phyloP scores from a whole-genome alignment of 2,888 invertebrate species.

The Leptothorax acervorum region DNA sequence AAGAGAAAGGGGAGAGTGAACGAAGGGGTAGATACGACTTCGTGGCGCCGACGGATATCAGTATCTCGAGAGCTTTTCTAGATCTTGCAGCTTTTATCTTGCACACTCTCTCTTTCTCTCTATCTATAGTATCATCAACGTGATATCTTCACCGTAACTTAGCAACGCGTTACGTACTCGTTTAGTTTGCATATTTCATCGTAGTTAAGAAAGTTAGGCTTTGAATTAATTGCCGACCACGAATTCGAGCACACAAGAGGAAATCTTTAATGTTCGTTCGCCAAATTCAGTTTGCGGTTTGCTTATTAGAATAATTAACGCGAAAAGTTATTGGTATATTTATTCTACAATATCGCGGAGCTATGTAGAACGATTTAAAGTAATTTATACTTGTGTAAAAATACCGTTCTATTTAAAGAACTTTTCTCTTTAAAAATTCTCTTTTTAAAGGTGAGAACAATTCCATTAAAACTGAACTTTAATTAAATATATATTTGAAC shows the following conservation, averaged over 20 bases:
- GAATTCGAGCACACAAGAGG: slow-evolving; percentile 16
- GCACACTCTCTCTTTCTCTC: slow-evolving; percentile 6
- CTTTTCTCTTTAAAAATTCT: background rate
- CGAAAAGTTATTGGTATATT: background rate
- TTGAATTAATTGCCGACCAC: slow-evolving; percentile 26
- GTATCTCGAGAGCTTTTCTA: slow-evolving; percentile 39
- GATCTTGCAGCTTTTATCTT: slow-evolving; percentile 32
- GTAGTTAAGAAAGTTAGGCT: slow-evolving; percentile 40
- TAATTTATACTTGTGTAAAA: background rate
- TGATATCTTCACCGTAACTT: slow-evolving; percentile 30
- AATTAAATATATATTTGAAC: background rate
- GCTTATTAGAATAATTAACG: slow-evolving; percentile 26
- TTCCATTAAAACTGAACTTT: background rate
- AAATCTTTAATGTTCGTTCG: slow-evolving; percentile 13
- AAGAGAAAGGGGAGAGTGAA: slow-evolving; percentile 20
- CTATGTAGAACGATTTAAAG: background rate
- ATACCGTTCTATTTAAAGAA: background rate
- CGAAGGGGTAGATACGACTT: slow-evolving; percentile 60
- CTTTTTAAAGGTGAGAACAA: background rate
- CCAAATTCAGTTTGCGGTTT: slow-evolving; percentile 17
- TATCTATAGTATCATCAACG: background rate
- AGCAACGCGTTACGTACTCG: slow-evolving; percentile 21
- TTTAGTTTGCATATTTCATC: slow-evolving; percentile 50
- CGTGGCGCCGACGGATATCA: slow-evolving; percentile 61
- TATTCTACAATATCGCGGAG: background rate